Evolutionary conservation across 1,140 invertebrate species (phyloP), one percentile per base, ranked within the genome.

Genomic region (Ooceraea biroi): DNA sequence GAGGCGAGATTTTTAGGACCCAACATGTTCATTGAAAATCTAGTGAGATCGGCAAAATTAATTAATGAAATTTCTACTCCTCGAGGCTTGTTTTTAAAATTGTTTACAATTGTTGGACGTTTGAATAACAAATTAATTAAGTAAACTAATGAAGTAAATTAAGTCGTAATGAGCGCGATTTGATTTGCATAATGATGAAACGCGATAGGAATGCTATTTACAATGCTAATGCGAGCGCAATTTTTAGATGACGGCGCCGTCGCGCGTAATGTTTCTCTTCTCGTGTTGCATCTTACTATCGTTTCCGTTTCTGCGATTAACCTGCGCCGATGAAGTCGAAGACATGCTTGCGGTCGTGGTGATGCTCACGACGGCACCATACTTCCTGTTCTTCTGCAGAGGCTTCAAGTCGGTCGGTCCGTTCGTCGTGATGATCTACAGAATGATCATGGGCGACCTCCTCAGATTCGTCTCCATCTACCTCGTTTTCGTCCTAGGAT

Each of bases 391-490:
- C 94, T 99, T 99, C 93, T 99, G 98, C 95, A 96, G 98, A 91
- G 99, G 99, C 30, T 99, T 99, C 92, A 99, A 99, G 93, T 99
- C 98, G 0, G 98, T 99, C 0, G 99, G 99, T 1, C 99, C 99
- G 8, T 99, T 99, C 96, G 99, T 99, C 5, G 98, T 99, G 69
- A 99, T 99, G 99, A 99, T 99, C 85, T 99, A 99, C 94, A 96
- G 98, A 86, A 99, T 99, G 98, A 97, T 99, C 25, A 97, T 97
- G 95, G 98, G 98, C 83, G 99, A 99, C 95, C 94, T 99, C 19
- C 94, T 99, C 8, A 95, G 99, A 88, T 99, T 99, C 94, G 98
- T 99, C 55, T 97, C 97, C 41, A 99, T 99, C 90, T 99, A 99
- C 93, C 94, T 98, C 58, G 98, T 99, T 0, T 99, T 99, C 91